Base-by-base conservation (phyloP, 2,888 invertebrate species). In the Amphipoea oculea region DNA sequence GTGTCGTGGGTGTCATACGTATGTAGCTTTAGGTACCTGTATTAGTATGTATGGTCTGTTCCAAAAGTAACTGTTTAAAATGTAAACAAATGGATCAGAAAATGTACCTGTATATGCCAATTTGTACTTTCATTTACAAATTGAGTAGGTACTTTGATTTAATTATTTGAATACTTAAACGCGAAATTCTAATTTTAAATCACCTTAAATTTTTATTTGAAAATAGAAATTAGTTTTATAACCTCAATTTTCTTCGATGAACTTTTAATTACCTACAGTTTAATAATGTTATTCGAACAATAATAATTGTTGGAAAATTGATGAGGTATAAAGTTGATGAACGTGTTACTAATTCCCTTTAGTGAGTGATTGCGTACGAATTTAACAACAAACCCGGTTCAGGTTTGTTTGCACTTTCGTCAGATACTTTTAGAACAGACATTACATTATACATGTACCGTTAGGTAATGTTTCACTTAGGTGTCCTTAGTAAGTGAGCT, bases 401-500 rank as follows among this genome's bases (percentile, higher is more conserved):
- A 42, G 7, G 14, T 14, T 70, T 70, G 70, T 54, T 54, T 70
- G 51, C 9, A 23, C 4, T 23, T 70, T 54, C 23, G 3, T 36
- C 5, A 9, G 14, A 6, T 23, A 70, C 2, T n/a, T 54, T 40
- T 40, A 20, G 6, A 54, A 70, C 54, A 54, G 11, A 54, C 36
- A 40, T 36, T 29, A 51, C 11, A 23, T n/a, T 40, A 54, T 11
- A 40, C 40, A 40, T 45, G 36, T 71, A 74, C 65, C 65, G 73
- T 68, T 79, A 78, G 72, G 66, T 77, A 76, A 77, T 74, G 74
- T 81, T 78, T 81, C 79, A 73, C 71, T 75, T 60, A 80, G 78
- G 72, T 77, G 77, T 70, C 77, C 73, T 79, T 65, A 85, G 81
- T 80, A 84, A 82, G 78, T 81, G 54, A 83, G 73, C 66, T 65